These are phyloP conservation scores for Pteria penguin DNA, from an alignment of 2,888 invertebrate species.

Conservation along the genomic window DNA sequence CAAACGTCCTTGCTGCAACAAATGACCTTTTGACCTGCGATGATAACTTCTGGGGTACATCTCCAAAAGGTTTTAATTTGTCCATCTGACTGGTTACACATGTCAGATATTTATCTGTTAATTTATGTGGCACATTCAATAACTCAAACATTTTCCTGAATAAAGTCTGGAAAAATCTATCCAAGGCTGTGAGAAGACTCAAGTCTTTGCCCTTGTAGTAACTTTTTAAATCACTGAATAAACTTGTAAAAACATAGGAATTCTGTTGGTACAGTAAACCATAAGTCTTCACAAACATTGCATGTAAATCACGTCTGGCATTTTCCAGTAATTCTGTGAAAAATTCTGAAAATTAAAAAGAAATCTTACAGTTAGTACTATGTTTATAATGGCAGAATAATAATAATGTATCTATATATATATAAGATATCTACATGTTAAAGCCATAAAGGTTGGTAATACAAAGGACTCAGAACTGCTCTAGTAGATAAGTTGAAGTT, in stretches of 20 bases:
- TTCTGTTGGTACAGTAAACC: slow-evolving; percentile 97
- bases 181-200: slow-evolving; percentile 92
- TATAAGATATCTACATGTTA: no score
- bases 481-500: no score
- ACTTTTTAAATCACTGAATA: slow-evolving; percentile 92
- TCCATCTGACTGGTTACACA: slow-evolving; percentile 96
- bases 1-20: slow-evolving; percentile 95
- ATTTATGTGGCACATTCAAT: slow-evolving; percentile 94
- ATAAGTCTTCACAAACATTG: slow-evolving; percentile 97
- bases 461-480: no score
- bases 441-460: no score
- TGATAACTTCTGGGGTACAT: slow-evolving; percentile 94
- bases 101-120: slow-evolving; percentile 88
- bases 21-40: slow-evolving; percentile 94
- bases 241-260: slow-evolving; percentile 93
- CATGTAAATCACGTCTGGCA: slow-evolving; percentile 93
- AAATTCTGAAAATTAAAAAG: slow-evolving; percentile 92
- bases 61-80: slow-evolving; percentile 95
- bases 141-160: slow-evolving; percentile 96
- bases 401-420: no score
- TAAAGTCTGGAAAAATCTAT: slow-evolving; percentile 93
- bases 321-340: slow-evolving; percentile 91
- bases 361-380: no score
- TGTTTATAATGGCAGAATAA: no score
- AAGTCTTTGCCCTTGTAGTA: slow-evolving; percentile 88